Evolutionary conservation across 2,113 vertebrate genomes (phyloP).

Genomic region (Podocnemis expansa): DNA sequence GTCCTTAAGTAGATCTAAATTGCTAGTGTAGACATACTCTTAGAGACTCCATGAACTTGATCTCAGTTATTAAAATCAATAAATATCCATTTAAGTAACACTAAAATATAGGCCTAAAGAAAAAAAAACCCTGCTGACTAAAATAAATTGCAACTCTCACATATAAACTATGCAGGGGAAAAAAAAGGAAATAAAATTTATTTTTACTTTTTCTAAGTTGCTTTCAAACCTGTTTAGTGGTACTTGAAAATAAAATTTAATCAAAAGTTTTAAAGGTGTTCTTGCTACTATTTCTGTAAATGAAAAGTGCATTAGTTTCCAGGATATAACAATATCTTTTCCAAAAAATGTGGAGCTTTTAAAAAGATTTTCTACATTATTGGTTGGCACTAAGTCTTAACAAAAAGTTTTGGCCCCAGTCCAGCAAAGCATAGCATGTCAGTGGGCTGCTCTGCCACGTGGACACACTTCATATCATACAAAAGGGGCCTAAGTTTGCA

Average conservation of each 20-base stretch:
- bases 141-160: neutral
- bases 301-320: neutral
- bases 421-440: neutral
- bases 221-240: neutral
- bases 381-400: neutral
- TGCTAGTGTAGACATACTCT: too few relatives aligned
- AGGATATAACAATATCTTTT: neutral
- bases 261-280: neutral
- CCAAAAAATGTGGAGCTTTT: neutral
- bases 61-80: neutral
- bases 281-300: neutral
- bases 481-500: neutral
- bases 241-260: neutral
- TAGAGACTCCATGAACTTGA: neutral
- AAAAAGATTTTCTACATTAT: neutral
- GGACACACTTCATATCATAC: neutral
- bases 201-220: neutral
- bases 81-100: neutral
- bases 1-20: too few relatives aligned
- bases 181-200: neutral
- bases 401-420: neutral
- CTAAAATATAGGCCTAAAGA: neutral
- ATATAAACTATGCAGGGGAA: too few relatives aligned
- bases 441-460: neutral
- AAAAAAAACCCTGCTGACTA: rapidly evolving